Evolutionary conservation across 2,888 invertebrate genomes (phyloP).

Genomic region (Ophion slaviceki): DNA sequence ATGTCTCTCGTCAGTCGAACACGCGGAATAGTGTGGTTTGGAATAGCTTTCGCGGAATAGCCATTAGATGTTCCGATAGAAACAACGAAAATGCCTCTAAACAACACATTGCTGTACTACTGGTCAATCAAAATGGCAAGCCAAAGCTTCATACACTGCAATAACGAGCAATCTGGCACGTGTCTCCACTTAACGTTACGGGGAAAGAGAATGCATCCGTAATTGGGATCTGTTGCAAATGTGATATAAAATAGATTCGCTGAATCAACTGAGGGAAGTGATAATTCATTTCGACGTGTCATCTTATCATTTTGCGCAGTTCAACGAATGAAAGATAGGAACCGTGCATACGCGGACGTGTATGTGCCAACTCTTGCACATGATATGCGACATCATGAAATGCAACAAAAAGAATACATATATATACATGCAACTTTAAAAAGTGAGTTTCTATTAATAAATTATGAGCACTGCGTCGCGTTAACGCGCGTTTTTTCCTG

Average conservation of each 20-base stretch:
- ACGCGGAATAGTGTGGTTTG: too few relatives aligned
- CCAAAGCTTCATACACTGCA: too few relatives aligned
- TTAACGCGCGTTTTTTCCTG: slow-evolving; percentile 25
- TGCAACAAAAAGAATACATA: slow-evolving; percentile 32
- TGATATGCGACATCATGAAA: slow-evolving; percentile 33
- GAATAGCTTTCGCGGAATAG: too few relatives aligned
- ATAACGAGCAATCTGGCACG: too few relatives aligned
- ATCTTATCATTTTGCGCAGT: slow-evolving; percentile 58
- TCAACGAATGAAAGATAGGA: slow-evolving; percentile 38
- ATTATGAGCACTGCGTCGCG: slow-evolving; percentile 50
- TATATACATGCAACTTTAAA: neutral
- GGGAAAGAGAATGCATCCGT: neutral
- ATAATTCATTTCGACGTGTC: neutral
- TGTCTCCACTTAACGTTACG: neutral
- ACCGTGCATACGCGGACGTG: neutral
- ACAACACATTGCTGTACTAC: too few relatives aligned
- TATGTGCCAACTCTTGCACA: slow-evolving; percentile 37
- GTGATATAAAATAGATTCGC: neutral
- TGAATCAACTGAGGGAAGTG: slow-evolving; percentile 15
- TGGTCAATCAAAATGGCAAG: too few relatives aligned
- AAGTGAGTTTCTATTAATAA: slow-evolving; percentile 59
- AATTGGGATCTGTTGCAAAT: neutral
- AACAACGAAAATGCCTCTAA: too few relatives aligned
- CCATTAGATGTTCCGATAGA: too few relatives aligned
- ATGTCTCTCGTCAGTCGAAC: too few relatives aligned